Percentiles rank a stretch among this genome's conserved stretches.
Evolutionary conservation across 2,797 vertebrate species (phyloP).

Genomic region (Tadarida brasiliensis): DNA sequence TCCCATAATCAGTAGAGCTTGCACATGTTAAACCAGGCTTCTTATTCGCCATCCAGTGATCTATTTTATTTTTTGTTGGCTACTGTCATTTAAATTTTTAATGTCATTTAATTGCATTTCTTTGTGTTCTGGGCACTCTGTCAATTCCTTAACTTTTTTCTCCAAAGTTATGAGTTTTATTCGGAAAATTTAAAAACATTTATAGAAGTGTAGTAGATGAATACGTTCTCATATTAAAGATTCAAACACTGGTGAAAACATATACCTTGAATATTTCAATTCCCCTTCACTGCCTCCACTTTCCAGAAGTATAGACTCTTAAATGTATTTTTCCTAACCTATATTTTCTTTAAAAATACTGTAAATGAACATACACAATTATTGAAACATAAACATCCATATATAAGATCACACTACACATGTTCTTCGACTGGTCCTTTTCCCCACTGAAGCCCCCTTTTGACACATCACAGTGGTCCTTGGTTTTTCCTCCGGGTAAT

Average conservation of each 20-base stretch:
- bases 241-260: background rate
- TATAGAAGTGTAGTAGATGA: background rate
- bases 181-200: conserved; percentile 21
- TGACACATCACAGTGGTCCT: too few species aligned
- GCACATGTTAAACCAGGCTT: background rate
- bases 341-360: background rate
- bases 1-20: background rate
- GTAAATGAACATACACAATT: background rate
- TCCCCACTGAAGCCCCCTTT: background rate
- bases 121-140: background rate
- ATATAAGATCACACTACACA: accelerated
- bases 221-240: conserved; percentile 13
- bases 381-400: background rate
- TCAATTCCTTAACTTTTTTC: background rate
- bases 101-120: background rate
- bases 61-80: background rate
- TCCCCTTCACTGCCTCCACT: background rate
- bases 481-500: background rate
- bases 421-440: background rate
- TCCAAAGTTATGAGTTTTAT: conserved; percentile 9
- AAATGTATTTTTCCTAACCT: background rate
- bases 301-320: background rate
- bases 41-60: background rate
- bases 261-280: background rate
- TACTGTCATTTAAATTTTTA: background rate